Percentiles rank a stretch among this genome's conserved stretches.
Conservation (phyloP, 1,140 invertebrate genomes). For the Hetaerina americana region DNA sequence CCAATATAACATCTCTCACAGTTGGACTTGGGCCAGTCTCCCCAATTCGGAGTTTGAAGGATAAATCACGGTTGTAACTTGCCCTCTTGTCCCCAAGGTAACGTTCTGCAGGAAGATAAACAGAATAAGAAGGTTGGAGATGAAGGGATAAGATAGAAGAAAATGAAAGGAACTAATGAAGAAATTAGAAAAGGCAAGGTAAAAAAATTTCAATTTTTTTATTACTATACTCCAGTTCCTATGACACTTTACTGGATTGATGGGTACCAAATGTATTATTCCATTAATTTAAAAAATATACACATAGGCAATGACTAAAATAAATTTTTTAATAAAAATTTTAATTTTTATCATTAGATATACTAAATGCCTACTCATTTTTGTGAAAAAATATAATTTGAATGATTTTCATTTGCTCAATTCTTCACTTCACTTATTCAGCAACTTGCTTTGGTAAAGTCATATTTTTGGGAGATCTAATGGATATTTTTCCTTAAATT, state of each 20-base stretch:
- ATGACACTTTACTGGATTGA: too few species aligned
- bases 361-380: too few species aligned
- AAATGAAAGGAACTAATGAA: neutral
- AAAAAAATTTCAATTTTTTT: too few species aligned
- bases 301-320: neutral
- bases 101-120: constrained; percentile 38
- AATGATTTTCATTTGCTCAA: too few species aligned
- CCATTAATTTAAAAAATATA: neutral
- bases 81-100: constrained; percentile 87
- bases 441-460: too few species aligned
- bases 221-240: too few species aligned
- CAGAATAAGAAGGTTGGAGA: neutral
- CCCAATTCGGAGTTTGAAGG: constrained; percentile 75
- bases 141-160: neutral
- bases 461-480: too few species aligned
- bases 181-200: neutral
- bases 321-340: neutral
- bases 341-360: too few species aligned
- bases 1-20: constrained; percentile 74
- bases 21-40: constrained; percentile 56
- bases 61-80: constrained; percentile 89
- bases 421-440: too few species aligned
- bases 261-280: neutral
- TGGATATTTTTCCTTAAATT: too few species aligned
- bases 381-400: too few species aligned